Percentiles rank a stretch among this genome's conserved stretches.
These are phyloP conservation scores for Drosophila nannoptera DNA, from an alignment of 1,140 invertebrate species.

Conservation along the genomic window DNA sequence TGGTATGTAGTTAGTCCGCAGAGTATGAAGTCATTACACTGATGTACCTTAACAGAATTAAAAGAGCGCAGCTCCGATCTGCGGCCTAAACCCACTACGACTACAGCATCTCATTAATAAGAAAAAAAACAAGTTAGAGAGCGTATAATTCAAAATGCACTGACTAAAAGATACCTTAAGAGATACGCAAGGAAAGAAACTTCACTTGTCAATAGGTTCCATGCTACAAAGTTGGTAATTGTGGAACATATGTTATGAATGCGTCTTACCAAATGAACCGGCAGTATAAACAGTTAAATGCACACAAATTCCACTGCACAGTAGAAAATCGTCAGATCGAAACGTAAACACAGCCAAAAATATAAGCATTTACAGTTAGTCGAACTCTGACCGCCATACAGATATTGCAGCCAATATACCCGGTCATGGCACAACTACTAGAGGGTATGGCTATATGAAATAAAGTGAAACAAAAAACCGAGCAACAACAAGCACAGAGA, in stretches of 20 bases:
- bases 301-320: too few relatives aligned
- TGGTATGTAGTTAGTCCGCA: background rate
- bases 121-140: slow-evolving; percentile 19
- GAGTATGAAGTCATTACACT: background rate
- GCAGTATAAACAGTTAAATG: too few relatives aligned
- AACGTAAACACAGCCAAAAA: too few relatives aligned
- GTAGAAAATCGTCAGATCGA: too few relatives aligned
- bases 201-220: too few relatives aligned
- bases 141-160: background rate
- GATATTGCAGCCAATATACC: background rate
- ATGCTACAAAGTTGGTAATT: too few relatives aligned
- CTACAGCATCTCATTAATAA: slow-evolving; percentile 62
- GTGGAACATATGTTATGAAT: too few relatives aligned
- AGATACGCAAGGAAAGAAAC: background rate
- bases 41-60: background rate
- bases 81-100: slow-evolving; percentile 36
- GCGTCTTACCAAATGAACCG: too few relatives aligned
- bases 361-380: too few relatives aligned
- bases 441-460: slow-evolving; percentile 18
- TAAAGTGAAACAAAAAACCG: slow-evolving; percentile 18
- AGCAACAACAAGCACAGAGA: slow-evolving; percentile 24
- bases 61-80: slow-evolving; percentile 39
- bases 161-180: background rate
- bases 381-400: too few relatives aligned
- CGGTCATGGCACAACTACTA: background rate